Conservation (phyloP, 2,113 vertebrate species). For the Equus przewalskii region DNA sequence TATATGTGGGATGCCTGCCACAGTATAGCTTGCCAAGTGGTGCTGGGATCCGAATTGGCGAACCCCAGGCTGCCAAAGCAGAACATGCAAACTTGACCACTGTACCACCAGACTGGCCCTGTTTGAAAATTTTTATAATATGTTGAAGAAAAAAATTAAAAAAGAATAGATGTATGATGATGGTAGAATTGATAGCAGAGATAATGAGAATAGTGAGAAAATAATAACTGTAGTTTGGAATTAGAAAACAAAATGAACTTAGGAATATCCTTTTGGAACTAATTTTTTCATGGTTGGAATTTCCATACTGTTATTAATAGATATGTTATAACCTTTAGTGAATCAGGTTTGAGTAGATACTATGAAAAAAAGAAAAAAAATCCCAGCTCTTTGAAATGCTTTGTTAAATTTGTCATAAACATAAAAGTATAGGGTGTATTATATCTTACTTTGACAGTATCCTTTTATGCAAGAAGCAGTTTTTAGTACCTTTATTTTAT, state of each 20-base stretch:
- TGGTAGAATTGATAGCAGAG: background rate
- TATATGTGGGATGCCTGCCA: no score
- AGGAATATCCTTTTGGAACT: slow-evolving; percentile 29
- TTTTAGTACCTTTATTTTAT: slow-evolving; percentile 19
- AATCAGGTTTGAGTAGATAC: slow-evolving; percentile 20
- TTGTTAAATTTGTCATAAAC: slow-evolving; percentile 49
- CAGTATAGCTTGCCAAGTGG: no score
- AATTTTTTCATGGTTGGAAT: background rate
- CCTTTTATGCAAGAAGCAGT: background rate
- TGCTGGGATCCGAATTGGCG: no score
- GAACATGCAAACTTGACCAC: no score
- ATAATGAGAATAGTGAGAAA: background rate
- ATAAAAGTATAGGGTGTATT: background rate
- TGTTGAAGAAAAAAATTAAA: slow-evolving; percentile 37
- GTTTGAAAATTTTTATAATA: background rate
- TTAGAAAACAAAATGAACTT: background rate
- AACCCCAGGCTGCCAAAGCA: no score
- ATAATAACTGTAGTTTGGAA: background rate
- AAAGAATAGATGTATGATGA: background rate
- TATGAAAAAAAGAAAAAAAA: background rate
- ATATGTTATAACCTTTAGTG: slow-evolving; percentile 1
- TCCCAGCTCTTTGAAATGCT: background rate
- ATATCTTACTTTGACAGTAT: slow-evolving; percentile 6
- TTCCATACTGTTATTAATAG: slow-evolving; percentile 14
- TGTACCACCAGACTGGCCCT: no score